Evolutionary conservation across 2,888 invertebrate genomes (phyloP), one percentile per base, ranked within the genome.

Genomic region (Punctoribates punctum): DNA sequence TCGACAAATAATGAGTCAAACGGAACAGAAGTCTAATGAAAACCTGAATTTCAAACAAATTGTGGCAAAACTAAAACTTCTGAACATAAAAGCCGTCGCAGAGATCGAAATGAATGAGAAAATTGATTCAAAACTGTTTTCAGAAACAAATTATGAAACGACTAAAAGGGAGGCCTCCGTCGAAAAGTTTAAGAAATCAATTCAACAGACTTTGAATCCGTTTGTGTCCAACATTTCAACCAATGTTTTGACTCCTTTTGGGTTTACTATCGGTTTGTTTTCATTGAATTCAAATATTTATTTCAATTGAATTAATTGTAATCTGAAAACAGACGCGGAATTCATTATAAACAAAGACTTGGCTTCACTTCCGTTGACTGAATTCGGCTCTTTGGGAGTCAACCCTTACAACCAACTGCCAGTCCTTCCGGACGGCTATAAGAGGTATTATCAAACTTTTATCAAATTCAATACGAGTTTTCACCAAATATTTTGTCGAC

Each of bases 181-280:
- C 51, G 57, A 73, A n/a, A 48, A 15, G 9, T 73, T 75, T n/a
- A 20, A 57, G 23, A 29, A 75, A 23, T 72, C 48, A 11, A 38
- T 75, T 38, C 25, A 73, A 17, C 34, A 73, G 42, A 20, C 20
- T 1, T 60, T 75, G 46, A 38, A 54, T n/a, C 9, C 57, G 4
- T 75, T 73, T 75, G 34, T 73, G 9, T 57, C 73, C 17, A 73
- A 29, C 17, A 25, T 75, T 6, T 9, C 20, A 4, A 54, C 70
- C 15, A 54, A 74, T 34, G 13, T 65, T 15, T 62, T 57, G 48
- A 48, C 73, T 11, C 77, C 77, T n/a, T 65, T 65, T 70, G 77
- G 77, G 5, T 74, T 65, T 27, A 9, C 54, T 20, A 75, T 77
- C 25, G 77, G 77, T 77, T 54, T 62, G 74, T 75, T 42, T 72